Conservation (phyloP, 37 sponge, comb jelly and placozoan genomes). For the Eunapius fragilis region DNA sequence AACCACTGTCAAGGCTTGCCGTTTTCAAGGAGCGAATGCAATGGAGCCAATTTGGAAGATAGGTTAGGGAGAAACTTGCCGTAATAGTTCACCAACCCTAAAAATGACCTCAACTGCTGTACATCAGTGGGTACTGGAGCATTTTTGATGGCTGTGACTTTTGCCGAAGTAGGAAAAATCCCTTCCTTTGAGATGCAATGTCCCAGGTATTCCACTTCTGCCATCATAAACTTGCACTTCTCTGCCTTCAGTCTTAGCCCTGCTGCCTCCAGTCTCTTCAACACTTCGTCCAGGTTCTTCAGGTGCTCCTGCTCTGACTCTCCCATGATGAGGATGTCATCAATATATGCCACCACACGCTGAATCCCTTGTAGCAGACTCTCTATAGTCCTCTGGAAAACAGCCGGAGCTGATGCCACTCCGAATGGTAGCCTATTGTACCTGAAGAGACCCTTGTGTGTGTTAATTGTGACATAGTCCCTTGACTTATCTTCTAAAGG, state of each 20-base stretch:
- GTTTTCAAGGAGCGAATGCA: constrained; percentile 2
- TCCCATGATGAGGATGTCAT: constrained; percentile 30
- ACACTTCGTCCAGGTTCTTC: constrained; percentile 28
- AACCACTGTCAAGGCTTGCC: constrained; percentile 6
- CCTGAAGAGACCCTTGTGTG: constrained; percentile 1
- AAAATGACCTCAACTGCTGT: constrained; percentile 31
- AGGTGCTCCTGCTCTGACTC: constrained; percentile 12
- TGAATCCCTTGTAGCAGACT: background rate
- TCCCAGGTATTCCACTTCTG: constrained; percentile 35
- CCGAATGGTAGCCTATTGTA: too few species aligned
- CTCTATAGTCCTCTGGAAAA: constrained; percentile 30
- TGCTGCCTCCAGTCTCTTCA: constrained; percentile 14
- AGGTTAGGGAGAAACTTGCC: constrained; percentile 35
- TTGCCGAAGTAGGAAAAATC: constrained; percentile 8
- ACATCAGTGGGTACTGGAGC: too few species aligned
- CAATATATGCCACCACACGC: background rate
- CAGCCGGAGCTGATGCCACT: constrained; percentile 31
- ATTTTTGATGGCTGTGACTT: constrained; percentile 28
- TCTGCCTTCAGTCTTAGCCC: constrained; percentile 22
- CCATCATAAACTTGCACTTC: constrained; percentile 14
- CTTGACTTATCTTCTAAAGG: background rate
- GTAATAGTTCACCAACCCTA: constrained; percentile 41
- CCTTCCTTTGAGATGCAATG: constrained; percentile 15
- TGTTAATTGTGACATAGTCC: constrained; percentile 23
- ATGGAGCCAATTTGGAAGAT: constrained; percentile 13